These are phyloP conservation scores for Drosophila diplacantha DNA, from an alignment of 2,888 invertebrate species.

Conservation along the genomic window DNA sequence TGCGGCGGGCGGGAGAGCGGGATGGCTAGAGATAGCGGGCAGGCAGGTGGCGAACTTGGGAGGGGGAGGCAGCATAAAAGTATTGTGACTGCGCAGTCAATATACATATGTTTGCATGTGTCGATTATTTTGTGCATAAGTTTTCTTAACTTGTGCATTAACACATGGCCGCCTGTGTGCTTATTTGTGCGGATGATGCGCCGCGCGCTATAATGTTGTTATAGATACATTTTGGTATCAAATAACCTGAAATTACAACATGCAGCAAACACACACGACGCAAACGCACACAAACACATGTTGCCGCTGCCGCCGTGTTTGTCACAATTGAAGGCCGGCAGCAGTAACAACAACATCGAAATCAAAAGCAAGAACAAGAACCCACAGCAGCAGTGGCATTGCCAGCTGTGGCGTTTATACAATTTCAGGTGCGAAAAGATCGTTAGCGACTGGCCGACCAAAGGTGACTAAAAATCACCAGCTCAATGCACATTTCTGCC, in stretches of 20 bases:
- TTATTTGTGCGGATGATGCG: constrained; percentile 56
- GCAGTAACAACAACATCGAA: constrained; percentile 20
- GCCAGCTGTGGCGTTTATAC: constrained; percentile 57
- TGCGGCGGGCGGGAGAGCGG: constrained; percentile 19
- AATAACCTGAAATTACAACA: constrained; percentile 71
- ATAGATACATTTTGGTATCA: constrained; percentile 72
- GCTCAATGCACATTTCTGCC: background rate
- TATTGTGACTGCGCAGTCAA: constrained; percentile 69
- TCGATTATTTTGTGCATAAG: constrained; percentile 69
- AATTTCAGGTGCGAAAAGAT: constrained; percentile 52
- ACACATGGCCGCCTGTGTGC: constrained; percentile 31
- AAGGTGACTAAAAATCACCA: constrained; percentile 5
- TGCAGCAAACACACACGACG: constrained; percentile 55
- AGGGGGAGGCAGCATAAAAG: constrained; percentile 39
- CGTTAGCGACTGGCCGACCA: constrained; percentile 29
- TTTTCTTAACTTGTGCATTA: constrained; percentile 45
- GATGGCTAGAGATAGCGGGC: constrained; percentile 36
- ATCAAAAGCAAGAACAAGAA: constrained; percentile 24
- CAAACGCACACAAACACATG: constrained; percentile 31
- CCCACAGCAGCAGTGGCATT: constrained; percentile 47
- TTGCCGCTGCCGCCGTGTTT: constrained; percentile 50
- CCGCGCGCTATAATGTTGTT: constrained; percentile 67
- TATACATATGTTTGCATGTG: constrained; percentile 48
- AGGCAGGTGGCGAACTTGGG: constrained; percentile 31
- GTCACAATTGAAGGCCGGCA: constrained; percentile 65